phyloP scores from a whole-genome alignment of 2,113 vertebrate species.

The Microtus oregoni region DNA sequence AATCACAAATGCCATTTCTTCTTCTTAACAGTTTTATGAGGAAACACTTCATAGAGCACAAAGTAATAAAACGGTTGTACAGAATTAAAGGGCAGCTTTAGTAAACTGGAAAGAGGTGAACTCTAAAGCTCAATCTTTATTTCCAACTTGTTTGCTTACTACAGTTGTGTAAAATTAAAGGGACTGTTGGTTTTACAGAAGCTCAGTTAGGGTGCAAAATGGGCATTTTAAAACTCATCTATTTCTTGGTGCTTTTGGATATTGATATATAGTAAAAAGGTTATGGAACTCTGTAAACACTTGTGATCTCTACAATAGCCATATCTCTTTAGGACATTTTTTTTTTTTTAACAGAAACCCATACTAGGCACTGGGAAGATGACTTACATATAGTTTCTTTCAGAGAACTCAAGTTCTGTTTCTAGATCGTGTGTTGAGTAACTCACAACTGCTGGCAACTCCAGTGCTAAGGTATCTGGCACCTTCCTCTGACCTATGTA shows the following conservation, averaged over 20 bases:
- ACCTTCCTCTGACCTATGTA: not conserved
- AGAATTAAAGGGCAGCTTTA: conserved; percentile 13
- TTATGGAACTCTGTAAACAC: not conserved
- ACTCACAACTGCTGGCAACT: not conserved
- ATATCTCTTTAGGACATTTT: not conserved
- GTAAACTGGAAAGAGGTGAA: not conserved
- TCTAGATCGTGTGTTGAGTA: too few species aligned
- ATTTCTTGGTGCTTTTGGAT: not conserved
- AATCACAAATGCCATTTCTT: not conserved
- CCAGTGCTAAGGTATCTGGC: not conserved
- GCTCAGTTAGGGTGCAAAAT: not conserved
- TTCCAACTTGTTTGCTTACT: conserved; percentile 24
- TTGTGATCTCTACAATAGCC: not conserved
- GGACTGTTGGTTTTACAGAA: not conserved
- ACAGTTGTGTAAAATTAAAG: not conserved
- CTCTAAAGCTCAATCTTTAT: conserved; percentile 6
- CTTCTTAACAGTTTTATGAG: conserved; percentile 7
- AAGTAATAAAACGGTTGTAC: not conserved
- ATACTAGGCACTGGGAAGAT: not conserved
- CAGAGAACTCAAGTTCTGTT: not conserved
- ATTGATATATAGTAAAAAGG: not conserved
- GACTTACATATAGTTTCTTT: not conserved
- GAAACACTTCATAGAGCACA: not conserved
- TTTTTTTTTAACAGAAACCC: conserved; percentile 5
- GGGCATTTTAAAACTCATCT: not conserved